Evolutionary conservation across 2,113 vertebrate genomes (phyloP), one percentile per base, ranked within the genome.

Genomic region (Azemiops feae): DNA sequence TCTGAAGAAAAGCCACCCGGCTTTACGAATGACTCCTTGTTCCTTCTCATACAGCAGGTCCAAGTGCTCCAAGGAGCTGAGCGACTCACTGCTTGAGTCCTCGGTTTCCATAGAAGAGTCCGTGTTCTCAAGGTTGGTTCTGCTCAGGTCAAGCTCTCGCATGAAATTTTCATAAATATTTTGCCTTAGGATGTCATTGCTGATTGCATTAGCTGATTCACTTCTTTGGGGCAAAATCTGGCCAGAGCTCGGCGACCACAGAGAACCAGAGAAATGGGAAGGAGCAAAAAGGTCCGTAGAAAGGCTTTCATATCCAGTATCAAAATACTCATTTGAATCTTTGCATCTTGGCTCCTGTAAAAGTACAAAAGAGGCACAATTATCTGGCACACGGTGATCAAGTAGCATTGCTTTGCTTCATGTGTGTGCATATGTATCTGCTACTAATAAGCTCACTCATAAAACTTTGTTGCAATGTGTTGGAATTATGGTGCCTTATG

Each of bases 1-100:
- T 94, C 99, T 99, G 96, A 99, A 99, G 96, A 98, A 99, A 64
- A 99, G 98, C 98, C 98, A 99, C 1, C 99, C 99, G 0, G 99
- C 99, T 95, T 99, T 98, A 23, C 99, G 98, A 30, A 99, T 98
- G 96, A 99, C 98, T 2, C 99, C 99, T 95, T 99, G 99, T 91
- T 99, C 99, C 95, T 99, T 99, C 96, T 99, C 99, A 89, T 99
- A 99, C 93, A 99, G 96, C 89, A 99, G 94, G 93, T 99, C 99
- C 96, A 99, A 97, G 94, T 99, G 98, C 95, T 99, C 99, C 95
- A 99, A 94, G 1, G 99, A 99, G 93, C 98, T 98, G 27, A 99
- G 98, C 0, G 99, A 99, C 93, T 98, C 99, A 0, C 98, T 98
- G 88, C 99, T 99, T 93, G 98, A 99, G 86, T 99, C 99, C 0